Evolutionary conservation across 2,888 invertebrate species (phyloP).

Genomic region (Ochropleura leucogaster): DNA sequence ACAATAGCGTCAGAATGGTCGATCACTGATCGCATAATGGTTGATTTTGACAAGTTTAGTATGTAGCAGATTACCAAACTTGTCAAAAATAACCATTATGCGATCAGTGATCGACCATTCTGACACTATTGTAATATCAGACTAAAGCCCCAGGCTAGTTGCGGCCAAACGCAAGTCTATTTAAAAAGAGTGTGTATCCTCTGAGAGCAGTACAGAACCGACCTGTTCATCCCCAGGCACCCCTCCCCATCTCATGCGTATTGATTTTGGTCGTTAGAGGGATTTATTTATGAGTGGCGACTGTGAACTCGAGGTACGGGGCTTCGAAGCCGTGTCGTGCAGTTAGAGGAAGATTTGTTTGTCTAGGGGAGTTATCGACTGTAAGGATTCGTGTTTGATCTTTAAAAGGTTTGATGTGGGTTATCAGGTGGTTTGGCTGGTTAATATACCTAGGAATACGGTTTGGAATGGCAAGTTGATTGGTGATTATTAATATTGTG

Average conservation of each 20-base stretch:
- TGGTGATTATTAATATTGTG: neutral
- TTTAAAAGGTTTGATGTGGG: neutral
- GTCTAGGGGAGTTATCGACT: constrained; percentile 12
- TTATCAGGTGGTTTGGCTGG: neutral
- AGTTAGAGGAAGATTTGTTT: constrained; percentile 43
- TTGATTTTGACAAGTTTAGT: too few relatives aligned
- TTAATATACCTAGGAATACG: neutral
- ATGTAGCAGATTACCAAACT: too few relatives aligned
- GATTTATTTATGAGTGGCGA: constrained; percentile 83
- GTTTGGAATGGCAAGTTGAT: neutral
- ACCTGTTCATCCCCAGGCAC: constrained; percentile 69
- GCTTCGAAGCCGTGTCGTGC: constrained; percentile 51
- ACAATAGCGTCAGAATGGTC: too few relatives aligned
- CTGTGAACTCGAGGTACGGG: constrained; percentile 50
- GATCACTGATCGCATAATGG: too few relatives aligned
- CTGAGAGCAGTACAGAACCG: constrained; percentile 66
- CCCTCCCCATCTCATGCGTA: constrained; percentile 75
- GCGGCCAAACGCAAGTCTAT: too few relatives aligned
- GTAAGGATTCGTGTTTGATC: neutral
- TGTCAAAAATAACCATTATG: too few relatives aligned
- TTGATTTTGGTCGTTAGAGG: constrained; percentile 87
- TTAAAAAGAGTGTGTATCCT: neutral
- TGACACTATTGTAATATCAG: too few relatives aligned
- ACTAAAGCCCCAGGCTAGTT: too few relatives aligned
- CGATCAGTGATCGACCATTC: too few relatives aligned